Percentiles rank a stretch among this genome's conserved stretches.
Evolutionary conservation across 2,888 invertebrate species (phyloP).

Genomic region (Netelia inedita): DNA sequence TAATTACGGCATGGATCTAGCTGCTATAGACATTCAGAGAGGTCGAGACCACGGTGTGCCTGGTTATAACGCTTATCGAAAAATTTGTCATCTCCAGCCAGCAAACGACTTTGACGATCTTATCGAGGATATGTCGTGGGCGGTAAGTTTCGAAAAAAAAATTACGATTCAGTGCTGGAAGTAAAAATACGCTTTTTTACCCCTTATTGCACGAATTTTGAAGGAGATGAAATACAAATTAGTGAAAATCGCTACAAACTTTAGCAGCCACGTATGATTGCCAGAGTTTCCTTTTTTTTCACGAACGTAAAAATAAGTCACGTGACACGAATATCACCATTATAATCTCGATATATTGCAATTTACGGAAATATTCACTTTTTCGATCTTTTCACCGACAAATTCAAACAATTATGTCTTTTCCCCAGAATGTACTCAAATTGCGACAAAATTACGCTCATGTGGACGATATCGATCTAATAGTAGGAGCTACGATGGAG

Average conservation of each 20-base stretch:
- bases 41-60: constrained; percentile 89
- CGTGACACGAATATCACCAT: too few relatives aligned
- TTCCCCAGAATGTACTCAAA: constrained; percentile 80
- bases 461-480: constrained; percentile 87
- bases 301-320: background rate
- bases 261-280: too few relatives aligned
- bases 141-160: constrained; percentile 75
- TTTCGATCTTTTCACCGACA: background rate
- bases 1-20: constrained; percentile 87
- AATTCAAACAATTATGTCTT: background rate
- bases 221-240: too few relatives aligned
- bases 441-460: constrained; percentile 81
- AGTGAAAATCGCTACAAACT: too few relatives aligned
- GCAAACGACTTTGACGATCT: constrained; percentile 83
- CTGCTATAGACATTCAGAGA: constrained; percentile 89
- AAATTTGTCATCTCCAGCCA: constrained; percentile 81
- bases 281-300: background rate
- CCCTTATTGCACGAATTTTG: too few relatives aligned
- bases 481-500: constrained; percentile 86
- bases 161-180: background rate
- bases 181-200: too few relatives aligned
- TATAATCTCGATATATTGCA: too few relatives aligned
- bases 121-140: constrained; percentile 79
- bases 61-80: constrained; percentile 89
- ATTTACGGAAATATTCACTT: too few relatives aligned